Percentiles rank a stretch among this genome's conserved stretches.
Conservation (phyloP, 2,888 invertebrate genomes). For the Drosophila vallismaia region DNA sequence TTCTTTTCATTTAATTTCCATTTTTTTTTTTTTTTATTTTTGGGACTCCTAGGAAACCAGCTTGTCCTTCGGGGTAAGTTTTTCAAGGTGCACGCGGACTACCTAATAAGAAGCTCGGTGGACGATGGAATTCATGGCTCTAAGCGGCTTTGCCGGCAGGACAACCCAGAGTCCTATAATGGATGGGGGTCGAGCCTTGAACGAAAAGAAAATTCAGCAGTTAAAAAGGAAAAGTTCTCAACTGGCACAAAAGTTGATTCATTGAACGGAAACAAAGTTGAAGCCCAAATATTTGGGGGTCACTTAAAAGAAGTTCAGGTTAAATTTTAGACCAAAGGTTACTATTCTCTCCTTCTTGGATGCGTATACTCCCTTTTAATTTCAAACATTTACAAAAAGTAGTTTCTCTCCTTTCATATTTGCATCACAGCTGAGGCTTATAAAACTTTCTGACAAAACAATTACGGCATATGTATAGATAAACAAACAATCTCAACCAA, state of each 20-base stretch:
- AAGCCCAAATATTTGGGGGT: constrained; percentile 31
- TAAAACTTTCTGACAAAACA: constrained; percentile 42
- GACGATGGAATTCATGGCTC: constrained; percentile 55
- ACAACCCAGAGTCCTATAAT: constrained; percentile 32
- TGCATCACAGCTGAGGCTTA: constrained; percentile 36
- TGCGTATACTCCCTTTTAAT: constrained; percentile 18
- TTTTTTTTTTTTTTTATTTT: constrained; percentile 3
- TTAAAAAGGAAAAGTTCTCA: constrained; percentile 42
- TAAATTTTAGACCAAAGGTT: constrained; percentile 9
- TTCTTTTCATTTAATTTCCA: constrained; percentile 36
- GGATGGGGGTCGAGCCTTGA: constrained; percentile 24
- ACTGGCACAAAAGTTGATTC: constrained; percentile 23
- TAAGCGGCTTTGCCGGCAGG: constrained; percentile 65
- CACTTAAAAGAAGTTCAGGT: constrained; percentile 2
- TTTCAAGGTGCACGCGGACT: constrained; percentile 61
- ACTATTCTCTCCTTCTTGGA: constrained; percentile 1
- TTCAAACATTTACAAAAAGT: constrained; percentile 33
- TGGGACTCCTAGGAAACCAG: constrained; percentile 59
- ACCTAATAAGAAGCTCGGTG: constrained; percentile 59
- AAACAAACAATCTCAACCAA: constrained; percentile 42
- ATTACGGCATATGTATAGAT: constrained; percentile 43
- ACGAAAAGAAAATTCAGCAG: constrained; percentile 43
- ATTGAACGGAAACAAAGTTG: constrained; percentile 34
- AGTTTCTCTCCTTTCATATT: constrained; percentile 30
- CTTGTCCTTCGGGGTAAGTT: constrained; percentile 41